These are phyloP conservation scores for Phyllotreta cruciferae DNA, from an alignment of 2,888 invertebrate genomes.

Conservation along the genomic window DNA sequence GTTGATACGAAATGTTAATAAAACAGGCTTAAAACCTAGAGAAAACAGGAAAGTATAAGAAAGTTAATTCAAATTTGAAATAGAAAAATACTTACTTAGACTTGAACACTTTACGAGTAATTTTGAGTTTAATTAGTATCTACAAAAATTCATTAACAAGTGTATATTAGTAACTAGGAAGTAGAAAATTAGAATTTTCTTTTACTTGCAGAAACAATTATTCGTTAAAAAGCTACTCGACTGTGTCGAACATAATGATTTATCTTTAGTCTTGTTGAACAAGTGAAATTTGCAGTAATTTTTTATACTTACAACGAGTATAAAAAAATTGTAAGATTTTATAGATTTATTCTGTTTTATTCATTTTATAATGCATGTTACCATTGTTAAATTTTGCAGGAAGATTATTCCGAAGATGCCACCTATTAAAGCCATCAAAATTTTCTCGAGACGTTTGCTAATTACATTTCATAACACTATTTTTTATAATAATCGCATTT, in stretches of 20 bases:
- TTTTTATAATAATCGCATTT: slow-evolving; percentile 26
- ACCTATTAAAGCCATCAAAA: slow-evolving; percentile 15
- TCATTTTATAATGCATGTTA: neutral
- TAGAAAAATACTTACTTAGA: no score
- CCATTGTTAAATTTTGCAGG: no score
- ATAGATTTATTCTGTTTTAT: no score
- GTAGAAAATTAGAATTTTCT: slow-evolving; percentile 3
- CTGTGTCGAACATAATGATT: neutral
- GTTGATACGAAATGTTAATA: no score
- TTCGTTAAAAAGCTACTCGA: neutral
- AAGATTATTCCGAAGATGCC: slow-evolving; percentile 4
- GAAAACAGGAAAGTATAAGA: no score
- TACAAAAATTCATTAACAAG: neutral
- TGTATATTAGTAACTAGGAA: neutral
- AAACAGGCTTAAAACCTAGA: no score
- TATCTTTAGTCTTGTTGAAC: neutral
- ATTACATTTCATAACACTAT: slow-evolving; percentile 16
- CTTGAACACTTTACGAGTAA: no score
- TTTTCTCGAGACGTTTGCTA: slow-evolving; percentile 13
- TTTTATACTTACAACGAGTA: no score
- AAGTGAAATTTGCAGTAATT: neutral
- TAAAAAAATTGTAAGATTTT: no score
- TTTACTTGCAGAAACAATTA: slow-evolving; percentile 4
- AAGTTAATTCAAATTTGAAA: no score
- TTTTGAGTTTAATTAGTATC: no score